Evolutionary conservation across 2,888 invertebrate genomes (phyloP), one percentile per base, ranked within the genome.

Genomic region (Nysson spinosus): DNA sequence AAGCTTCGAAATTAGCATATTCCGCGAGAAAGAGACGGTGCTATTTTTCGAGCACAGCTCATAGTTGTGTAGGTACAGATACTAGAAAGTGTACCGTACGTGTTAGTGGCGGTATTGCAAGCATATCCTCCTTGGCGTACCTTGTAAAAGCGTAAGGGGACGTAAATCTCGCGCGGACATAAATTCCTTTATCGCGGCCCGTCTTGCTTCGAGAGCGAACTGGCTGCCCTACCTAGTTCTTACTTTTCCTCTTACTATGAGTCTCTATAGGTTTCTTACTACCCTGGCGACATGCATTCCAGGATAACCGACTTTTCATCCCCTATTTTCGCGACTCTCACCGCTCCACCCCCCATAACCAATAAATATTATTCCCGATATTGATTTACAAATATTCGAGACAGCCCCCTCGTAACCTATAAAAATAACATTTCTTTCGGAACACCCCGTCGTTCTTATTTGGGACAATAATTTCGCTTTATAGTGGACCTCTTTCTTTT

Each of bases 131-230:
- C 51, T 40, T 58, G 52, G 65, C 58, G 69, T 68, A 47, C 61
- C 62, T 62, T 62, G 76, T 78, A 74, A 75, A 75, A 72, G 74
- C 69, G 69, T 69, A 60, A 66, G 63, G 62, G 55, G 56, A 80
- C 80, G 78, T 82, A 81, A 82, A 82, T 83, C 80, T 80, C 72
- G 68, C 60, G 72, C 72, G 77, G 77, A 78, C 79, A 78, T 82
- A 80, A 83, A 83, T 83, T 82, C 77, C 72, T 79, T 79, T 82
- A 82, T 79, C 79, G 74, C 70, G 60, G 69, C 54, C 60, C 69
- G 72, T 76, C 75, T 79, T 72, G 64, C 65, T 37, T 26, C 51
- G 44, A 24, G 52, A 39, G 42, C 51, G 50, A 49, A 22, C 26
- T 51, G 42, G 39, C 26, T 28, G 46, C 37, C 43, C 26, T 7